Evolutionary conservation across 2,113 vertebrate species (phyloP), one percentile per base, ranked within the genome.

Genomic region (Elephantulus edwardii): DNA sequence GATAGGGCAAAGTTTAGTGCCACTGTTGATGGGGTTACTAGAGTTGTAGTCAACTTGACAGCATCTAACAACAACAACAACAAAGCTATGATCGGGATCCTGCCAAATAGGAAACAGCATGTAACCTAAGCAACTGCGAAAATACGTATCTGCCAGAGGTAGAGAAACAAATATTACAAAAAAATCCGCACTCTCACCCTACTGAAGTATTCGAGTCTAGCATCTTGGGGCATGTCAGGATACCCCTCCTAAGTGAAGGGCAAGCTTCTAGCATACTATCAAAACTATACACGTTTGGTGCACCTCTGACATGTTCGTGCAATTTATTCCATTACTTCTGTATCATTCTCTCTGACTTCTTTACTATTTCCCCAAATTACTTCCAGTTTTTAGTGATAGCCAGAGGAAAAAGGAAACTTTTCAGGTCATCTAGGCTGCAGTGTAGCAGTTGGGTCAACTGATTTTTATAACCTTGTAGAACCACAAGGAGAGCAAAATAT

Each of bases 321-420:
- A 76, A 48, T 6, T 26, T 8, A 13, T 75, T 80, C 70, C 40
- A 40, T 56, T 72, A 60, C 8, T 76, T 84, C 58, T 52, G 10
- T 30, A 24, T 56, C 20, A 9, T 11, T 46, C 5, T 2, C 19
- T 71, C 46, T 50, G 28, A 82, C n/a, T 64, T 42, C 52, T 58
- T 71, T 50, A 35, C 64, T 80, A 8, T 35, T 77, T 83, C 83
- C 79, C 54, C 28, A 56, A 66, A 77, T 72, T 64, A 42, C 75
- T 91, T 77, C 28, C 12, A 42, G 8, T 77, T 56, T 68, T 89
- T 48, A 83, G 48, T 58, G 9, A 24, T 17, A 30, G 22, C 64
- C 48, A 88, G 74, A 90, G 52, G 20, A n/a, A 50, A 74, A 71
- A 74, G 42, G 35, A 5, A 56, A 26, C 6, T 83, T 79, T 42